phyloP scores from a whole-genome alignment of 2,113 vertebrate species.

The Lophotis ruficrista region DNA sequence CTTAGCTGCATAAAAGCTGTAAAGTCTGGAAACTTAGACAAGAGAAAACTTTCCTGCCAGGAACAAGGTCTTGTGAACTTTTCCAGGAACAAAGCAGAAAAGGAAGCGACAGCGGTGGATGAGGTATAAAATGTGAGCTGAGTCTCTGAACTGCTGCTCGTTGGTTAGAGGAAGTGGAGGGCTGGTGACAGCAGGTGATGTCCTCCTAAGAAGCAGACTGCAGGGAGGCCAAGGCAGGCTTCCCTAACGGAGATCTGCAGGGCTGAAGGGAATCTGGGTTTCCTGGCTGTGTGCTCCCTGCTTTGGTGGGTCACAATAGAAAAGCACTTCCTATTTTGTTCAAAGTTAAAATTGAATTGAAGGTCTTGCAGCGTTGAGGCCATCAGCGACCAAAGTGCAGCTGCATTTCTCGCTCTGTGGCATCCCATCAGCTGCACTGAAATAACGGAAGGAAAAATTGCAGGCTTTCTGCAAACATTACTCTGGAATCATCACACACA shows the following conservation, averaged over 20 bases:
- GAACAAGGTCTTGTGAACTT: background rate
- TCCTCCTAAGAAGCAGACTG: background rate
- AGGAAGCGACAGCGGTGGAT: background rate
- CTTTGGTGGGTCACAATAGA: background rate
- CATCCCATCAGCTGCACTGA: background rate
- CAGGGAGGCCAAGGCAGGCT: background rate
- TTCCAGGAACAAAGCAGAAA: background rate
- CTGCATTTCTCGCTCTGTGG: background rate
- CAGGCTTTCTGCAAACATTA: background rate
- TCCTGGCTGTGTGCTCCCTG: accelerated
- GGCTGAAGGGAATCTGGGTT: background rate
- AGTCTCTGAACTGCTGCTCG: background rate
- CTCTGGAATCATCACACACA: background rate
- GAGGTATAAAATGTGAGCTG: background rate
- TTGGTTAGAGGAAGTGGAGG: background rate
- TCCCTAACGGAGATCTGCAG: accelerated
- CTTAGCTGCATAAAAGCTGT: background rate
- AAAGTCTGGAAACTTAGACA: background rate
- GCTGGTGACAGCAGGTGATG: too few relatives aligned
- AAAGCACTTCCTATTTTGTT: background rate
- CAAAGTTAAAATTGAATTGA: background rate
- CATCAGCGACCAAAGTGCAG: accelerated
- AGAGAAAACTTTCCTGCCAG: background rate
- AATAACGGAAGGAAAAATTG: background rate
- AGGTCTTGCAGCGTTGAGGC: accelerated